Conservation (phyloP, 92 coral and sea anemone genomes). For the Blastomussa wellsi region DNA sequence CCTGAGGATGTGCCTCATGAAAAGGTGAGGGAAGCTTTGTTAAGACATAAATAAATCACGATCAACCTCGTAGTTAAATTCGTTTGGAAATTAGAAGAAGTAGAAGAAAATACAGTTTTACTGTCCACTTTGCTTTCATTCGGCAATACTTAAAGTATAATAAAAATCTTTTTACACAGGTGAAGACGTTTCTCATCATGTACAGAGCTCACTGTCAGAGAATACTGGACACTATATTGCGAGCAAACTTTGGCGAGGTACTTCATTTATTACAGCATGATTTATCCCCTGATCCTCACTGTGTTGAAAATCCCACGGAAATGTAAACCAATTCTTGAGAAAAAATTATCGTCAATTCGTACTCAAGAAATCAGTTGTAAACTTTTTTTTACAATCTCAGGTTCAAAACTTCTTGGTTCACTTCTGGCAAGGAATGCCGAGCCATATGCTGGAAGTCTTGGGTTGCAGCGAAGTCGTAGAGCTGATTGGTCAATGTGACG, state of each 20-base stretch:
- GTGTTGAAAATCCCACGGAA: background rate
- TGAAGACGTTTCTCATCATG: slow-evolving; percentile 96
- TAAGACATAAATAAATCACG: background rate
- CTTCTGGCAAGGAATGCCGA: slow-evolving; percentile 99
- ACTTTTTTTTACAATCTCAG: slow-evolving; percentile 26
- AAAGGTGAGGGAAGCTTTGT: slow-evolving; percentile 63
- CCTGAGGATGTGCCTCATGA: slow-evolving; percentile 87
- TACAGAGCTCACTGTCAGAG: slow-evolving; percentile 99
- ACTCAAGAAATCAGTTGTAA: background rate
- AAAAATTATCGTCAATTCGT: too few species aligned
- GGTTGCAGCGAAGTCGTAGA: slow-evolving; percentile 87
- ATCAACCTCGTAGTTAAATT: background rate
- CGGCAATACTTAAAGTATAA: too few species aligned
- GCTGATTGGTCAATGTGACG: slow-evolving; percentile 90
- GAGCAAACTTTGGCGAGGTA: slow-evolving; percentile 99
- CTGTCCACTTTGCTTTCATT: too few species aligned
- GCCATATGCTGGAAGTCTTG: slow-evolving; percentile 89
- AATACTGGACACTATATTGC: slow-evolving; percentile 88
- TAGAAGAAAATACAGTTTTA: too few species aligned
- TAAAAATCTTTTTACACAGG: slow-evolving; percentile 51
- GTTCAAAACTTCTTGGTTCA: slow-evolving; percentile 96
- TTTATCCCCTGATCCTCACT: background rate
- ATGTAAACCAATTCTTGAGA: background rate
- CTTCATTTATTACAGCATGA: background rate
- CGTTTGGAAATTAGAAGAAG: background rate